Conservation (phyloP, 2,888 invertebrate genomes). For the Heliconius aoede region DNA sequence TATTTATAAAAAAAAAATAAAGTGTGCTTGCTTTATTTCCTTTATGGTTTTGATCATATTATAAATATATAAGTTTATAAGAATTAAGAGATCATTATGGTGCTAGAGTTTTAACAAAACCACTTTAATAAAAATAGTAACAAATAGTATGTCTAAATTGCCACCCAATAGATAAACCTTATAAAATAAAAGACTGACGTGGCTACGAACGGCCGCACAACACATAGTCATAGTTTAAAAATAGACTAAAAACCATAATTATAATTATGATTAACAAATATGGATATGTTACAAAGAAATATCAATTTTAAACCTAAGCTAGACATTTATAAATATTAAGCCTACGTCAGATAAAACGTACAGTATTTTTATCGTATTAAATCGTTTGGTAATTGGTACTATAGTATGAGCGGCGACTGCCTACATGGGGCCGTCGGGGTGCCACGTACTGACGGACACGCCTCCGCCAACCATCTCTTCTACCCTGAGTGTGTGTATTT, state of each 20-base stretch:
- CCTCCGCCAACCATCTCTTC: slow-evolving; percentile 57
- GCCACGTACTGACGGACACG: slow-evolving; percentile 66
- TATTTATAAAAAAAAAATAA: not conserved
- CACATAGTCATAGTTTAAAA: slow-evolving; percentile 10
- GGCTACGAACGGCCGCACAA: not conserved
- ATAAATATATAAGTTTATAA: not conserved
- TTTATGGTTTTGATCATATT: too few species aligned
- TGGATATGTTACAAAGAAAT: not conserved
- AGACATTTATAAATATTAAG: slow-evolving; percentile 31
- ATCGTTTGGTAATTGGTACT: slow-evolving; percentile 53
- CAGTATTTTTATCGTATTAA: slow-evolving; percentile 42
- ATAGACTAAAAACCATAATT: slow-evolving; percentile 15
- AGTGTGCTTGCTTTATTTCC: not conserved
- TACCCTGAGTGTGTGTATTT: not conserved
- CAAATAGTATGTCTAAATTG: not conserved
- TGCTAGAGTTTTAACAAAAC: not conserved
- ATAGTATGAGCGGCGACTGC: slow-evolving; percentile 59
- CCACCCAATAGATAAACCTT: not conserved
- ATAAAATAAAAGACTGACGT: slow-evolving; percentile 1
- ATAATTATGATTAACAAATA: not conserved
- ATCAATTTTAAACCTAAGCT: slow-evolving; percentile 3
- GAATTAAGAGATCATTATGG: not conserved
- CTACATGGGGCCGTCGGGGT: slow-evolving; percentile 77
- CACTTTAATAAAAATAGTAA: not conserved
- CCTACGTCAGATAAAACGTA: slow-evolving; percentile 35